Percentiles rank a stretch among this genome's conserved stretches.
Evolutionary conservation across 2,888 invertebrate genomes (phyloP).

Genomic region (Cephus runcator): DNA sequence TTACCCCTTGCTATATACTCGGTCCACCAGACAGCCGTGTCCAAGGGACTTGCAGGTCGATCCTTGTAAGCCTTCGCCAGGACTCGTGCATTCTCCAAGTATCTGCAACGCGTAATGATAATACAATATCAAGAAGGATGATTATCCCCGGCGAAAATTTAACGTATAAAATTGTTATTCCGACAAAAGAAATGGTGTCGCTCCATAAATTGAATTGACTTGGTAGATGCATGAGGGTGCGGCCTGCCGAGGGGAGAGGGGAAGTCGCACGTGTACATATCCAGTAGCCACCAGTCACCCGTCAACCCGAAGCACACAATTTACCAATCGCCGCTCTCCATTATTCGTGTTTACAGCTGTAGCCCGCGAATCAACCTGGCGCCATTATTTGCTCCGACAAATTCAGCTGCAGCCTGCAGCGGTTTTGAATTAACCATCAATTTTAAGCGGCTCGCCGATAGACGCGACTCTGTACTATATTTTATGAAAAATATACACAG

Average conservation of each 20-base stretch:
- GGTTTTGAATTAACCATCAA: constrained; percentile 57
- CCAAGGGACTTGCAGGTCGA: constrained; percentile 31
- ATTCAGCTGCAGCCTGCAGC: constrained; percentile 49
- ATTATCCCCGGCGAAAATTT: no score
- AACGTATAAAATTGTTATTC: no score
- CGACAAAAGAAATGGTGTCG: background rate
- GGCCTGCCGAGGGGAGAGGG: background rate
- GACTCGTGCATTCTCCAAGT: constrained; percentile 30
- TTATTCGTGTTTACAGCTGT: constrained; percentile 58
- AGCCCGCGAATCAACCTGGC: constrained; percentile 53
- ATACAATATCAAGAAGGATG: no score
- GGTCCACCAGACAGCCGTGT: constrained; percentile 41
- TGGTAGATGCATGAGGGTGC: background rate
- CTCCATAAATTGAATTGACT: no score
- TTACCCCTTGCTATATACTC: constrained; percentile 39
- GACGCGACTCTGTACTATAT: constrained; percentile 26
- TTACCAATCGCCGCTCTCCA: constrained; percentile 58
- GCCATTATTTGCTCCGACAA: constrained; percentile 52
- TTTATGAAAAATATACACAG: no score
- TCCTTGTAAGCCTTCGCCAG: constrained; percentile 35
- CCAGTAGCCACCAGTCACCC: constrained; percentile 19
- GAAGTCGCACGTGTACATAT: constrained; percentile 10
- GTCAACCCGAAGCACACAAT: constrained; percentile 48
- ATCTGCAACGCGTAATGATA: constrained; percentile 23
- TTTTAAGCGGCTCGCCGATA: constrained; percentile 42